Evolutionary conservation across 37 sponge, comb jelly and placozoan species (phyloP).

Genomic region (Chondrosia reniformis): DNA sequence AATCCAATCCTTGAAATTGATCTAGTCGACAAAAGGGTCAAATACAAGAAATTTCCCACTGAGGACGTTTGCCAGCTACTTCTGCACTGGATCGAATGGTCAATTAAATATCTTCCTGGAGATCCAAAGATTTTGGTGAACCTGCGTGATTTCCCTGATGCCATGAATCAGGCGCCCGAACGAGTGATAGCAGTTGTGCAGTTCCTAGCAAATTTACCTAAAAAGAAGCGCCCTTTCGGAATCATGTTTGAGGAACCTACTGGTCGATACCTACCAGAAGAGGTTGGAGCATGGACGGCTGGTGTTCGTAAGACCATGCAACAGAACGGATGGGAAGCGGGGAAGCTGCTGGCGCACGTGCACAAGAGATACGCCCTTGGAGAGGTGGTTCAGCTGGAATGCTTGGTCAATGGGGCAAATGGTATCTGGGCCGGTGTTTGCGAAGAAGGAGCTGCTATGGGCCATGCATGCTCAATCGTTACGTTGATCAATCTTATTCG

Average conservation of each 20-base stretch:
- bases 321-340: slow-evolving; percentile 46
- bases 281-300: slow-evolving; percentile 65
- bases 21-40: slow-evolving; percentile 23
- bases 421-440: slow-evolving; percentile 83
- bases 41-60: slow-evolving; percentile 34
- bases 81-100: slow-evolving; percentile 43
- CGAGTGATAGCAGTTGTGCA: slow-evolving; percentile 44
- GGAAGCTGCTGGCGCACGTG: slow-evolving; percentile 54
- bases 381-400: slow-evolving; percentile 46
- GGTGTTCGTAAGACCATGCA: slow-evolving; percentile 60
- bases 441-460: slow-evolving; percentile 85
- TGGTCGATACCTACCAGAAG: slow-evolving; percentile 69
- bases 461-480: slow-evolving; percentile 69
- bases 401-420: slow-evolving; percentile 65
- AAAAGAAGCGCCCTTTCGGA: slow-evolving; percentile 30
- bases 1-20: slow-evolving; percentile 74
- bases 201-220: slow-evolving; percentile 51
- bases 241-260: slow-evolving; percentile 67
- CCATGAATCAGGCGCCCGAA: slow-evolving; percentile 48
- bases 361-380: slow-evolving; percentile 77
- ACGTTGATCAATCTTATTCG: slow-evolving; percentile 78
- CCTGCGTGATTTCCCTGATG: slow-evolving; percentile 62
- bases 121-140: slow-evolving; percentile 60
- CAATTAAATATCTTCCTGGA: slow-evolving; percentile 3
- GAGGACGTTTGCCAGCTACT: slow-evolving; percentile 46